Percentiles rank a stretch among this genome's conserved stretches.
These are phyloP conservation scores for Petromus typicus DNA, from an alignment of 2,113 vertebrate species.

Conservation along the genomic window DNA sequence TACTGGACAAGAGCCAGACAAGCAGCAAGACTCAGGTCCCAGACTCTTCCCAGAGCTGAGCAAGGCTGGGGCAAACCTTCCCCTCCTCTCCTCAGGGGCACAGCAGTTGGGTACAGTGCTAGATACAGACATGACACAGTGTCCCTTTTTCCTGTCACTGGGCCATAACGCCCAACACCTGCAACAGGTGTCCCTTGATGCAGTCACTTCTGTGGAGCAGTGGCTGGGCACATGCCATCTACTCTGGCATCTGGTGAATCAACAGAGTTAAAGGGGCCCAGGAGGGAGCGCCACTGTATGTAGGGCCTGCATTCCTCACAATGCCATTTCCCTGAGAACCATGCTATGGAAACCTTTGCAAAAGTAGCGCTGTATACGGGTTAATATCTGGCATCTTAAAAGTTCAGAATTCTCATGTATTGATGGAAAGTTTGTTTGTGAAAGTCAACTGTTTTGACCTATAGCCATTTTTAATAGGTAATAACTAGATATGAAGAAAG, in stretches of 20 bases:
- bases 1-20: neutral
- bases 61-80: neutral
- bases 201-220: neutral
- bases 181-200: neutral
- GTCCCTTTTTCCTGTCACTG: neutral
- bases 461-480: neutral
- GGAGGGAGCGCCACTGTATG: neutral
- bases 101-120: neutral
- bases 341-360: neutral
- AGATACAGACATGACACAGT: neutral
- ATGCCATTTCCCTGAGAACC: neutral
- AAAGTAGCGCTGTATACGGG: neutral
- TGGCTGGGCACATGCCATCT: accelerated
- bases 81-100: neutral
- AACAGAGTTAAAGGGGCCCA: neutral
- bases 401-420: neutral
- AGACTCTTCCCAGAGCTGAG: neutral
- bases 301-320: neutral
- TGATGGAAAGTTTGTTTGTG: neutral
- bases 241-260: neutral
- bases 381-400: neutral
- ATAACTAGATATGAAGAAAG: neutral
- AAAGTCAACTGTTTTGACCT: neutral
- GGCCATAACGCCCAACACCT: neutral
- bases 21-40: neutral